phyloP scores from a whole-genome alignment of 1,140 invertebrate species.

The Heliconius himera region DNA sequence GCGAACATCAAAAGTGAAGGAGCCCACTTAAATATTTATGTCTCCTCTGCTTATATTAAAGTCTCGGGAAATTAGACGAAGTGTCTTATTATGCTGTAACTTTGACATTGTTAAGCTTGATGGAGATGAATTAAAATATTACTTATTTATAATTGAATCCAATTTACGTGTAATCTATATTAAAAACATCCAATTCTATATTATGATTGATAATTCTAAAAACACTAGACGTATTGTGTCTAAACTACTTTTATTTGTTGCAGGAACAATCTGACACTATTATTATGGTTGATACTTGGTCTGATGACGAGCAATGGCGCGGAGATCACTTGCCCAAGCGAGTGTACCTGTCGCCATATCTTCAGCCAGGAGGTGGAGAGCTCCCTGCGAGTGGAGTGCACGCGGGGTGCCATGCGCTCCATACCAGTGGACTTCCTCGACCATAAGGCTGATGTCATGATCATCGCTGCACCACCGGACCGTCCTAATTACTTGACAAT shows the following conservation, averaged over 20 bases:
- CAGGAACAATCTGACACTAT: conserved; percentile 49
- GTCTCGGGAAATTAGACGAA: conserved; percentile 10
- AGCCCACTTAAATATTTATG: too few relatives aligned
- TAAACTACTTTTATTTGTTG: conserved; percentile 52
- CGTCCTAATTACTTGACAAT: conserved; percentile 86
- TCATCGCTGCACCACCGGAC: conserved; percentile 85
- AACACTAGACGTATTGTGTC: background rate
- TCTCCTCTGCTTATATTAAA: too few relatives aligned
- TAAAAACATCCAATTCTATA: background rate
- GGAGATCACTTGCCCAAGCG: conserved; percentile 58
- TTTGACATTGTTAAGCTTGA: conserved; percentile 9
- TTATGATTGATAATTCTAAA: background rate
- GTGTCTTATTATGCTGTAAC: background rate
- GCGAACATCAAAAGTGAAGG: too few relatives aligned
- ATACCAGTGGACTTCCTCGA: conserved; percentile 85
- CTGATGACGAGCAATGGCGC: conserved; percentile 43
- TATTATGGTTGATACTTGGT: conserved; percentile 35
- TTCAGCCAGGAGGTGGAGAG: conserved; percentile 48
- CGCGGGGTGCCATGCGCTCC: conserved; percentile 83
- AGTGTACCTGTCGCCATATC: conserved; percentile 54
- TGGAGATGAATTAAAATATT: background rate
- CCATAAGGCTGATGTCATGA: conserved; percentile 84
- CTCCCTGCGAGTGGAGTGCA: conserved; percentile 66
- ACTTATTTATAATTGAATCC: background rate
- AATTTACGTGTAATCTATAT: conserved; percentile 4